A percentile compares a stretch with the other conserved stretches of the same genome.
Evolutionary conservation across 2,888 invertebrate species (phyloP).

Genomic region (Sarcophaga carnaria): DNA sequence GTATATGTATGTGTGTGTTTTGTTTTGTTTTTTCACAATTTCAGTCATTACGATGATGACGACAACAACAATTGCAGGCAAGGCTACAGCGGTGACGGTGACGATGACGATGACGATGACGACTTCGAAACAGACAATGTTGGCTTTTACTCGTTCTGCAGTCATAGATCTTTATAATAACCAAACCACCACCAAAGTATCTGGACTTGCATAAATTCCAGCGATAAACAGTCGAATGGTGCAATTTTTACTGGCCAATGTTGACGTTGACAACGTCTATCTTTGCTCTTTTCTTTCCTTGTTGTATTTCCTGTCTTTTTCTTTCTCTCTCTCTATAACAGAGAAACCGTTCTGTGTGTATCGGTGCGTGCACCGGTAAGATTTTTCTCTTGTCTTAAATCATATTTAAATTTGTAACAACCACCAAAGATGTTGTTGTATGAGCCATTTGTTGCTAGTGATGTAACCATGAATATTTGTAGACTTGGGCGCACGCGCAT

Average conservation of each 20-base stretch:
- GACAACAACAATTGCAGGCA: slow-evolving; percentile 43
- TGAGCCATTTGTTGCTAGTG: slow-evolving; percentile 1
- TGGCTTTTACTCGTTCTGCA: slow-evolving; percentile 52
- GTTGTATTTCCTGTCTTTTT: too few relatives aligned
- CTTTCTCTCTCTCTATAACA: neutral
- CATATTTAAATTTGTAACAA: slow-evolving; percentile 70
- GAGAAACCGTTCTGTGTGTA: neutral
- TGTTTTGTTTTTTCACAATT: slow-evolving; percentile 37
- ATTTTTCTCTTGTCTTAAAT: slow-evolving; percentile 63
- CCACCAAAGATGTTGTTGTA: slow-evolving; percentile 50
- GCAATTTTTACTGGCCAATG: slow-evolving; percentile 39
- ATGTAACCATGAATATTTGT: neutral
- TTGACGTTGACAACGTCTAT: slow-evolving; percentile 47
- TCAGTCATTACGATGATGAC: slow-evolving; percentile 10
- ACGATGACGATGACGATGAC: slow-evolving; percentile 30
- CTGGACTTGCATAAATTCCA: slow-evolving; percentile 65
- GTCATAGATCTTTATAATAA: slow-evolving; percentile 66
- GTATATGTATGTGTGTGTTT: slow-evolving; percentile 4
- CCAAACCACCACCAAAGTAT: slow-evolving; percentile 50
- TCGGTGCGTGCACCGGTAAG: slow-evolving; percentile 10
- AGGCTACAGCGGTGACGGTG: slow-evolving; percentile 14
- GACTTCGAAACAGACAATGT: slow-evolving; percentile 28
- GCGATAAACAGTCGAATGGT: slow-evolving; percentile 65
- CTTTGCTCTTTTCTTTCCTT: too few relatives aligned
- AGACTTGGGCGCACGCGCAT: slow-evolving; percentile 59